phyloP scores from a whole-genome alignment of 2,888 invertebrate genomes.

The Conchocele bisecta region DNA sequence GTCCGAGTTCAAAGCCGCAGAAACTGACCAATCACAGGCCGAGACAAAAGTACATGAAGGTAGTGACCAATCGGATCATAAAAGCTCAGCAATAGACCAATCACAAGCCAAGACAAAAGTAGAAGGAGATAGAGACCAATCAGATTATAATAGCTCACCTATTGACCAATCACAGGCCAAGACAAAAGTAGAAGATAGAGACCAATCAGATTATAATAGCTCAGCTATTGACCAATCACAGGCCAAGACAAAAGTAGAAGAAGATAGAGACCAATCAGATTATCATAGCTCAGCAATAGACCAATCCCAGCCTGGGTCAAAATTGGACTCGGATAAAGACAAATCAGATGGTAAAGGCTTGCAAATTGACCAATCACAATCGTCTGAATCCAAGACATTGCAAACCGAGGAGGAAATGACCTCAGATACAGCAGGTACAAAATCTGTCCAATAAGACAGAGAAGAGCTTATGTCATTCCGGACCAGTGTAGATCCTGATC shows the following conservation, averaged over 20 bases:
- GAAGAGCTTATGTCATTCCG: too few species aligned
- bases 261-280: conserved; percentile 7
- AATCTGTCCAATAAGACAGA: too few species aligned
- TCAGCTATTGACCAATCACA: not conserved
- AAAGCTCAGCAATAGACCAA: not conserved
- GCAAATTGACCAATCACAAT: not conserved
- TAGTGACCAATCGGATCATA: conserved; percentile 6
- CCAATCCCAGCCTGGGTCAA: not conserved
- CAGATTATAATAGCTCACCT: not conserved
- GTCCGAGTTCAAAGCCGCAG: not conserved
- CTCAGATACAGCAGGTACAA: too few species aligned
- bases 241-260: not conserved
- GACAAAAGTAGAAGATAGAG: not conserved
- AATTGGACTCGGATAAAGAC: not conserved
- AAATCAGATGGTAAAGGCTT: conserved; percentile 1
- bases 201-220: conserved; percentile 8
- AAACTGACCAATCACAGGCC: not conserved
- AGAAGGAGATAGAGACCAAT: not conserved
- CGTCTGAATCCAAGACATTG: too few species aligned
- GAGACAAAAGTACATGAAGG: not conserved
- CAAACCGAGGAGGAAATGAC: too few species aligned
- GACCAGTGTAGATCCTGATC: too few species aligned
- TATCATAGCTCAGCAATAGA: not conserved
- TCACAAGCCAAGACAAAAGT: not conserved
- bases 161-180: not conserved